These are phyloP conservation scores for Cyprinella venusta DNA, from an alignment of 2,797 vertebrate genomes.

Conservation along the genomic window DNA sequence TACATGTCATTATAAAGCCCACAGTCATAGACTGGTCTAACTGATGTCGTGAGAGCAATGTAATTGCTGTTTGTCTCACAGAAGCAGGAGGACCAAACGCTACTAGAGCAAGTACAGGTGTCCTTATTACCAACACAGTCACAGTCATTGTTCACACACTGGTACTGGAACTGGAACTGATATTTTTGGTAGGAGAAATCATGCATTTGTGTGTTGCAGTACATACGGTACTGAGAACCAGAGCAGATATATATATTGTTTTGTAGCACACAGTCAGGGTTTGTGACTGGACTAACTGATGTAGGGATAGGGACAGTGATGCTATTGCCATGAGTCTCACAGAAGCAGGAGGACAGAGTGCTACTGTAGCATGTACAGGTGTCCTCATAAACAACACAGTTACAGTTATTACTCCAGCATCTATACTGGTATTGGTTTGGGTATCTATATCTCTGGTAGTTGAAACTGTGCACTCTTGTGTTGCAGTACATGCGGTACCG, in stretches of 20 bases:
- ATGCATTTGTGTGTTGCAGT: not conserved
- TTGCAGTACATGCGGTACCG: slow-evolving; percentile 5
- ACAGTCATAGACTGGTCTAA: not conserved
- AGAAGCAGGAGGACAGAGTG: not conserved
- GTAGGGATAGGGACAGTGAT: not conserved
- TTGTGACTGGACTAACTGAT: not conserved
- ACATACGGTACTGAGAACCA: slow-evolving; percentile 1
- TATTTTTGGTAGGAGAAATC: not conserved
- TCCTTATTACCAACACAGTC: too few species aligned
- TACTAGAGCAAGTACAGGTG: not conserved
- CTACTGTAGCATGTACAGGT: not conserved
- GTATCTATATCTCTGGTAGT: fast-evolving
- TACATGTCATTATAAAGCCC: not conserved
- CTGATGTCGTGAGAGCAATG: not conserved
- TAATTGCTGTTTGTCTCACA: not conserved
- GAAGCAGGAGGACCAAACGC: not conserved
- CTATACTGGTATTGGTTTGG: fast-evolving
- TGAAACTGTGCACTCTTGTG: not conserved
- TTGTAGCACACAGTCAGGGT: not conserved
- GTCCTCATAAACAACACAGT: not conserved
- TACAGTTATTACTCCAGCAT: not conserved
- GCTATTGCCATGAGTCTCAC: fast-evolving
- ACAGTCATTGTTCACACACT: not conserved
- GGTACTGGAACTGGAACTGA: not conserved
- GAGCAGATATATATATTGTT: fast-evolving